Evolutionary conservation across 2,888 invertebrate genomes (phyloP), one percentile per base, ranked within the genome.

Genomic region (Drosophila eohydei): DNA sequence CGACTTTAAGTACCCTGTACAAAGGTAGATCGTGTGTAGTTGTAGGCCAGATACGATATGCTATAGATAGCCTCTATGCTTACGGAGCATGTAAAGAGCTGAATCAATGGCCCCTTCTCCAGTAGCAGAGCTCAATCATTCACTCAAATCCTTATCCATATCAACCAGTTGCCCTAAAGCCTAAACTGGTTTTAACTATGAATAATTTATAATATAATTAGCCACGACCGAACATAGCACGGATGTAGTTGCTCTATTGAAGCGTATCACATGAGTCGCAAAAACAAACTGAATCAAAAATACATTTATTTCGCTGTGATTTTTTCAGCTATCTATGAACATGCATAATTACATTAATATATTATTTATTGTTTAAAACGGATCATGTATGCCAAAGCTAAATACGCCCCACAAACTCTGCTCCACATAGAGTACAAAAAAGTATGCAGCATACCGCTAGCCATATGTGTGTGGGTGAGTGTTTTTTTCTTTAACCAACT

Each of bases 401-500:
- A 32, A 32, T 50, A 50, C 32, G 48, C 30, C 48, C 30, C 48
- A 32, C 48, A n/a, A 16, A 16, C 48, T 16, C n/a, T 5, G 30
- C 48, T 5, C 48, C 5, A 11, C 50, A 50, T 21, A 50, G 50
- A 50, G 32, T 34, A 50, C 12, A 38, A 28, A 28, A 14, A 48
- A 14, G 46, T 3, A 11, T 16, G 0, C n/a, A 16, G 34, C 46
- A 69, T 46, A 1, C 44, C 16, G 46, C 26, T 60, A 72, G 46
- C 26, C 65, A 72, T 52, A 48, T 72, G 43, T 64, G 34, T 30
- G 36, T 36, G 52, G 65, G 41, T 64, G 38, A 56, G 26, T 21
- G 36, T 43, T 30, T 56, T 30, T 21, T 40, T 38, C 52, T n/a
- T 41, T 40, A 40, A 54, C 38, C 54, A 55, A 50, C 16, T 55